Evolutionary conservation across 1,140 invertebrate genomes (phyloP), one percentile per base, ranked within the genome.

Genomic region (Chrysoperla carnea): DNA sequence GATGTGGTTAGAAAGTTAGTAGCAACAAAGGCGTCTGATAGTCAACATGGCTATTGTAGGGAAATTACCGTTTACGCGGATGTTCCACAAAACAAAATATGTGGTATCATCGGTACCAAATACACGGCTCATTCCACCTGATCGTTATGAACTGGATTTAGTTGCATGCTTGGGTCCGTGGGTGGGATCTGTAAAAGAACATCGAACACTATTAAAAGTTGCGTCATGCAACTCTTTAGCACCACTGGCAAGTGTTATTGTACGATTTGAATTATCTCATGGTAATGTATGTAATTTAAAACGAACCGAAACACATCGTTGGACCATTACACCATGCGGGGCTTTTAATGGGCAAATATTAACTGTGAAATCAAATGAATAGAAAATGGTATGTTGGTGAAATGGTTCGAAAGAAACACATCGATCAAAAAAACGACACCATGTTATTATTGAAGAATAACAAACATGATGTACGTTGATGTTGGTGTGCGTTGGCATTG

Each of bases 1-100:
- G 87, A 92, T 71, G 84, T 90, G 12, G 85, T 91, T 1, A 69
- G 85, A 41, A 71, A 81, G 11, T 71, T 88, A 47, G 76, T 85
- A 29, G 77, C 79, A 53, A 84, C 84, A 29, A 6, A 31, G 29
- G 6, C 29, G 11, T 80, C 84, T 58, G 83, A 87, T 50, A 85
- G 82, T 2, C 86, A 90, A 53, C 65, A 81, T 41, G 88, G 87
- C 33, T 90, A 88, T 62, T 88, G 86, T 50, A 64, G 82, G 28
- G 77, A 85, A 50, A 82, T 89, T 23, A 72, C 78, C 44, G 75
- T 90, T 44, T 74, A 68, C 12, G 82, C 85, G 40, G 81, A 80
- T 51, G 73, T 90, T n/a, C 82, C 85, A 56, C 67, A 85, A 11
- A 31, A 31, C 29, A 31, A 31, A 11, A 31, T 7, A 31, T 31